Evolutionary conservation across 2,797 vertebrate species (phyloP), one percentile per base, ranked within the genome.

Genomic region (Gymnodraco acuticeps): DNA sequence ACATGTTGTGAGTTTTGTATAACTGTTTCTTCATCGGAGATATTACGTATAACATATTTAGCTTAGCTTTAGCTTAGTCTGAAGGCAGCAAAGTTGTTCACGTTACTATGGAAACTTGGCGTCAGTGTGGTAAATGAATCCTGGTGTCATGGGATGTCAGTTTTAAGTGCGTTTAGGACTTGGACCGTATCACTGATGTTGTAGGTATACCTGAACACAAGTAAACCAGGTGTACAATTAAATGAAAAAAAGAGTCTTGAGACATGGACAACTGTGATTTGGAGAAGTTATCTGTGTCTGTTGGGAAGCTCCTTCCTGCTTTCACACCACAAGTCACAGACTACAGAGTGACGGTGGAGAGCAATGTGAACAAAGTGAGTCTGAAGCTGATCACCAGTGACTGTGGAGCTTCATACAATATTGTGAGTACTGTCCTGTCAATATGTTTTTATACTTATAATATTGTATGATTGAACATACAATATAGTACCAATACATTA

Each of bases 181-280:
- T 31, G 31, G 65, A 43, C 33, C 3, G 27, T 4, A 15, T 3
- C n/a, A 27, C 27, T 27, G 27, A 4, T 27, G 1, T 27, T 27
- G 27, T 17, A 27, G 47, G 41, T 15, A n/a, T 4, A 17, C 59
- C 31, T 61, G 19, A 66, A 46, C 4, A 74, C 20, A 42, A 9
- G 13, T 64, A 27, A 58, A 54, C 3, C 52, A 38, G 23, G 43
- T 14, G 72, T 5, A 42, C 27, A 27, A 27, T 27, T 27, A 27
- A 27, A 27, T 27, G 4, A 27, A 27, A 27, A 27, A 33, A 61
- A 42, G 12, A 64, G 47, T 8, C 11, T n/a, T 53, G 2, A 53
- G 42, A 64, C 48, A 95, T 95, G 94, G 92, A 95, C 52, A 94
- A 94, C 85, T 94, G 93, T 89, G 90, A 94, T 88, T 86, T 94